These are phyloP conservation scores for Puma concolor DNA, from an alignment of 2,113 vertebrate species.

Conservation along the genomic window DNA sequence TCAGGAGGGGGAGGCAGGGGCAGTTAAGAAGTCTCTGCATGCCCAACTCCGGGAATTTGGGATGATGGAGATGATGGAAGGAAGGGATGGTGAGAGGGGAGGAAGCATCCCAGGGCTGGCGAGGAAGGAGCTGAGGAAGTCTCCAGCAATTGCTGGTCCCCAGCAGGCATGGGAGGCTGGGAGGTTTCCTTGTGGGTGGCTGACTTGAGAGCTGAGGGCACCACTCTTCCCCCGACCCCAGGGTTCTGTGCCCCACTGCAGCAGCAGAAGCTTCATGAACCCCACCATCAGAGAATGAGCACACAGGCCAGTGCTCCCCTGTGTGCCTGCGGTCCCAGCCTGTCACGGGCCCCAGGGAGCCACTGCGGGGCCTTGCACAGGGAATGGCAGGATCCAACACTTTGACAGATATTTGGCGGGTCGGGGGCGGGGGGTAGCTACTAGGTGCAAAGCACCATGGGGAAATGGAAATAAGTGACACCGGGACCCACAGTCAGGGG, in stretches of 20 bases:
- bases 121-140: not conserved
- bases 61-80: not conserved
- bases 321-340: not conserved
- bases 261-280: not conserved
- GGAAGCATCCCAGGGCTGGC: not conserved
- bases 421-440: not conserved
- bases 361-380: not conserved
- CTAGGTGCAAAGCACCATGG: not conserved
- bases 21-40: not conserved
- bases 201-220: not conserved
- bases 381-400: not conserved
- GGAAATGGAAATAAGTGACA: not conserved
- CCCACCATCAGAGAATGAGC: not conserved
- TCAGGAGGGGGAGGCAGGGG: not conserved
- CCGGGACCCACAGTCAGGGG: not conserved
- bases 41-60: not conserved
- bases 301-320: accelerated
- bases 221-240: not conserved
- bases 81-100: not conserved
- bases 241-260: not conserved
- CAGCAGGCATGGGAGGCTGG: not conserved
- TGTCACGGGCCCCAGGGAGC: not conserved
- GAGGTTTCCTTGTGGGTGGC: not conserved
- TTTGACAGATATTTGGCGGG: not conserved
- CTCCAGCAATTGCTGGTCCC: not conserved